A percentile compares a stretch with the other conserved stretches of the same genome.
Evolutionary conservation across 2,797 vertebrate species (phyloP).

Genomic region (Alfaro cultratus): DNA sequence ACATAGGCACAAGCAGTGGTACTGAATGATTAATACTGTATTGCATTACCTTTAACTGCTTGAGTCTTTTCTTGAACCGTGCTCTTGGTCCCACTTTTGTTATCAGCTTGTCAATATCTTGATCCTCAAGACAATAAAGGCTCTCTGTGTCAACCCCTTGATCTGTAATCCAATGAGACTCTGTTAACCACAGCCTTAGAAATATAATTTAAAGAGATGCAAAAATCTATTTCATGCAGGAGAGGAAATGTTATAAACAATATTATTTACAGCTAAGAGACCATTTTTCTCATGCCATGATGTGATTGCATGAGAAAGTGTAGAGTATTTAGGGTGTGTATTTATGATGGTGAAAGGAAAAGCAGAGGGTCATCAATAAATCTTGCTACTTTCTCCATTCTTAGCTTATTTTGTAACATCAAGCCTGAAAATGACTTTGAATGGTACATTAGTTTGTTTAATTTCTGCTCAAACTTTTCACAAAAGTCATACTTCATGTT

Average conservation of each 20-base stretch:
- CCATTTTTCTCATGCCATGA: background rate
- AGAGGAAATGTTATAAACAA: background rate
- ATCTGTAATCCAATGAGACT: constrained; percentile 20
- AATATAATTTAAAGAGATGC: background rate
- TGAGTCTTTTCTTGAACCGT: constrained; percentile 29
- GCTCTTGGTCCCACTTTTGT: background rate
- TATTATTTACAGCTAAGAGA: background rate
- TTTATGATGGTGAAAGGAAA: background rate
- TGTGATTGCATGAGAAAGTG: background rate
- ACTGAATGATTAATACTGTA: background rate
- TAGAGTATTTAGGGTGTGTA: no score
- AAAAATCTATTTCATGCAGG: background rate
- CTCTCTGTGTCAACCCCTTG: constrained; percentile 3
- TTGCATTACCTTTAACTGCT: constrained; percentile 29
- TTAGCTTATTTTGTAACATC: background rate
- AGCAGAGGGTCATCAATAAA: background rate
- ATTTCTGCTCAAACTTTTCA: background rate
- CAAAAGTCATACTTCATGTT: background rate
- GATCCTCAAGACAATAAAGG: background rate
- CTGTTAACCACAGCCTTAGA: background rate
- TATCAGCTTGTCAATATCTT: constrained; percentile 17
- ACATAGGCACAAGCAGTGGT: background rate
- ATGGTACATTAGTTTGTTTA: background rate
- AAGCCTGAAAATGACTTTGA: background rate
- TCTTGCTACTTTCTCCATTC: background rate